Evolutionary conservation across 2,113 vertebrate species (phyloP).

Genomic region (Chloropsis cyanopogon): DNA sequence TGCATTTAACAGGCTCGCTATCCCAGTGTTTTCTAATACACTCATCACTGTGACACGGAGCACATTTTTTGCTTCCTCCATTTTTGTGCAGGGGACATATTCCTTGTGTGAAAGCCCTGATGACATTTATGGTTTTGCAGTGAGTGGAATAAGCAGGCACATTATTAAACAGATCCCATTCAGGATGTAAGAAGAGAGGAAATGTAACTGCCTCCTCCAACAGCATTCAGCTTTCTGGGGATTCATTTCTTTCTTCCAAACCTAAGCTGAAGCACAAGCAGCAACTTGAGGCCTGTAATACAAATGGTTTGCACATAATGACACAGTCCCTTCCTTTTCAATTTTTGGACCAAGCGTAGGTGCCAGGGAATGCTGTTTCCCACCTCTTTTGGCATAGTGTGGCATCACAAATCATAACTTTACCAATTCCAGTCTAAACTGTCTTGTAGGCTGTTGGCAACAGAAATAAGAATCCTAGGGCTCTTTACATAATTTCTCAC

Average conservation of each 20-base stretch:
- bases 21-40: background rate
- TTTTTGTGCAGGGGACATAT: background rate
- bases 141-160: background rate
- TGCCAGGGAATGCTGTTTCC: background rate
- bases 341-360: background rate
- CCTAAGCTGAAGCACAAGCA: background rate
- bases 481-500: background rate
- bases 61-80: background rate
- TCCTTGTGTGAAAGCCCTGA: background rate
- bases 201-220: background rate
- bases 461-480: background rate
- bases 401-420: conserved; percentile 27
- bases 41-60: background rate
- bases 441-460: background rate
- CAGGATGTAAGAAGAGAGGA: background rate
- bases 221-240: background rate
- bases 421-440: background rate
- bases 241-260: background rate
- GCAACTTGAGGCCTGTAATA: background rate
- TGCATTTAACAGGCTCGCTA: background rate
- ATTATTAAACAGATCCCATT: background rate
- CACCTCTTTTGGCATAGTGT: background rate
- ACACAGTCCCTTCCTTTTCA: background rate
- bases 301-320: background rate
- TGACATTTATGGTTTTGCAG: background rate